Base-by-base conservation (phyloP, 2,888 invertebrate genomes). In the Ditula angustiorana region DNA sequence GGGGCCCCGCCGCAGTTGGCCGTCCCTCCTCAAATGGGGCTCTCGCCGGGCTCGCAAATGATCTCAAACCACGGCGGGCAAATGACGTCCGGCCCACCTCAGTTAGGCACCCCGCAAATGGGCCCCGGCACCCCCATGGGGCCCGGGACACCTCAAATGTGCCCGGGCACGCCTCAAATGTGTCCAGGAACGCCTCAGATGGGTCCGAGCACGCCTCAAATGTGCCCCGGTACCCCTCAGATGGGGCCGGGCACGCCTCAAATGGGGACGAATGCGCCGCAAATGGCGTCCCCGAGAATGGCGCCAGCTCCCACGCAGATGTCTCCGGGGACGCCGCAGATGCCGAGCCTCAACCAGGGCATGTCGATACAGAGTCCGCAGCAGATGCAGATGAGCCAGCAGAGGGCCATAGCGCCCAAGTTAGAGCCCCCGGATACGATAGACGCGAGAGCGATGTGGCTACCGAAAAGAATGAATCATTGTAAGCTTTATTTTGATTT, bases 401-500 rank as follows among this genome's bases (percentile, higher is more conserved):
- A 91, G 63, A 80, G 93, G 76, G 79, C 86, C 3, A 86, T 93
- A 71, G 94, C 94, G 30, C 94, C 94, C 33, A 95, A 95, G 83
- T 79, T 94, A 73, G 94, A 94, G 78, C 94, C 94, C 21, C 93
- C 94, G 46, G 94, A 94, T 72, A 92, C 93, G 49, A 89, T 92
- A 88, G 94, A 94, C 75, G 93, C 94, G 60, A 87, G 94, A 70
- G 88, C 93, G 67, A 94, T 94, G 88, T 95, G 95, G 95, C 92
- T 95, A 85, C 95, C 95, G 70, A 94, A 94, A 84, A 86, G 94
- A 91, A 94, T 95, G 92, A 94, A 94, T 79, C 94, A 94, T 94
- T 92, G 95, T 95, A 95, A 95, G 95, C 93, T 92, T 92, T 81
- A 63, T 79, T 80, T 67, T 56, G n/a, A 21, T 78, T 80, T 81